These are phyloP conservation scores for Rhegmatorhina hoffmannsi DNA, from an alignment of 2,113 vertebrate genomes.

Conservation along the genomic window DNA sequence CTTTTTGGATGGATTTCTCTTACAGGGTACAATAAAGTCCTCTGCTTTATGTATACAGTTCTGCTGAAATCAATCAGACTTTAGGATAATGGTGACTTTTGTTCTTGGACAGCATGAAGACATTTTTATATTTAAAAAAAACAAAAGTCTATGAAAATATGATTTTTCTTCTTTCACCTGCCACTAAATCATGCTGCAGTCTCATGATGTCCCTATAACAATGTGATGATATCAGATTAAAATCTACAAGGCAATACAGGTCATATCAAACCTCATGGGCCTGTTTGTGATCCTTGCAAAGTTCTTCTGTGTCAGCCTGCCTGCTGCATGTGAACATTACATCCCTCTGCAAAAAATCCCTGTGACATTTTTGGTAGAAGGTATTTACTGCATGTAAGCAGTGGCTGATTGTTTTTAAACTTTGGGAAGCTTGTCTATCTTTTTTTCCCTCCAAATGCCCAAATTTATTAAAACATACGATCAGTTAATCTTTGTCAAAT, in stretches of 20 bases:
- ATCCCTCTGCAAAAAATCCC: background rate
- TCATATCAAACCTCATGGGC: background rate
- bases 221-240: background rate
- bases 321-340: background rate
- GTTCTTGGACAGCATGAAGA: background rate
- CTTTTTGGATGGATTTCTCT: background rate
- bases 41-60: background rate
- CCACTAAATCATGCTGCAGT: background rate
- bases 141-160: background rate
- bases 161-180: background rate
- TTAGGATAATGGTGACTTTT: background rate
- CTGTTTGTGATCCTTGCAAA: background rate
- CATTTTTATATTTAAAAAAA: background rate
- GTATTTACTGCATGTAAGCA: background rate
- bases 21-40: background rate
- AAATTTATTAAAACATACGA: slow-evolving; percentile 14
- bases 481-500: slow-evolving; percentile 2
- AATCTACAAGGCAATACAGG: background rate
- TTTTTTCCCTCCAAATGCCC: background rate
- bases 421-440: background rate
- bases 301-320: background rate
- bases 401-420: background rate
- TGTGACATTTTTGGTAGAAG: background rate
- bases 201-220: background rate
- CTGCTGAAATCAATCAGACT: background rate